Evolutionary conservation across 2,797 vertebrate species (phyloP).

Genomic region (Dryobates pubescens): DNA sequence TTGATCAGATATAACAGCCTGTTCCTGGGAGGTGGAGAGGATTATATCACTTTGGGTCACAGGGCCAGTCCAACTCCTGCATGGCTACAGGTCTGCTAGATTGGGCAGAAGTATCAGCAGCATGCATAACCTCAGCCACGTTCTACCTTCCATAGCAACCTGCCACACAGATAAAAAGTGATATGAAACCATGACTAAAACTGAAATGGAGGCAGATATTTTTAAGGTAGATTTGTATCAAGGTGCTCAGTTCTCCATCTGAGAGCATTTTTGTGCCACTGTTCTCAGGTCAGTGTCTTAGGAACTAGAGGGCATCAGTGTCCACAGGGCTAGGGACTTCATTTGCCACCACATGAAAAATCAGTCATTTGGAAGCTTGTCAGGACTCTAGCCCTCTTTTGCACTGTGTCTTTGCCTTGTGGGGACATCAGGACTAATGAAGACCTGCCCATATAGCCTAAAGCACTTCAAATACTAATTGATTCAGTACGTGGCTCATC

Average conservation of each 20-base stretch:
- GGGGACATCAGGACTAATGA: background rate
- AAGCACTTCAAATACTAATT: background rate
- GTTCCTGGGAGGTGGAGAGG: background rate
- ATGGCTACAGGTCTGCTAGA: background rate
- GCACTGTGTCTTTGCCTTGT: background rate
- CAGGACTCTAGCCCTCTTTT: background rate
- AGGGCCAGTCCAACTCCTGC: background rate
- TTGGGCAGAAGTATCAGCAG: background rate
- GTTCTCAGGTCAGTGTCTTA: background rate
- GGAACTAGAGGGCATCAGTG: background rate
- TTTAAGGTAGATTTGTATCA: background rate
- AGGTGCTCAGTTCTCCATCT: background rate
- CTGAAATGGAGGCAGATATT: background rate
- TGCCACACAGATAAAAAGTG: background rate
- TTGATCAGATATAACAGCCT: background rate
- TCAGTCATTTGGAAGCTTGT: background rate
- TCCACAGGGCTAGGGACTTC: background rate
- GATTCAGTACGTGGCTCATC: background rate
- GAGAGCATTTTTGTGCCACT: background rate
- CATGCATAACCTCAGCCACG: accelerated
- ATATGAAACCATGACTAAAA: background rate
- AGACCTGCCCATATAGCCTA: background rate
- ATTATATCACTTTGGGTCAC: background rate
- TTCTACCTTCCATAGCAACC: background rate
- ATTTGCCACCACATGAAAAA: background rate